phyloP scores from a whole-genome alignment of 2,113 vertebrate genomes.

The Oryzias woworae region DNA sequence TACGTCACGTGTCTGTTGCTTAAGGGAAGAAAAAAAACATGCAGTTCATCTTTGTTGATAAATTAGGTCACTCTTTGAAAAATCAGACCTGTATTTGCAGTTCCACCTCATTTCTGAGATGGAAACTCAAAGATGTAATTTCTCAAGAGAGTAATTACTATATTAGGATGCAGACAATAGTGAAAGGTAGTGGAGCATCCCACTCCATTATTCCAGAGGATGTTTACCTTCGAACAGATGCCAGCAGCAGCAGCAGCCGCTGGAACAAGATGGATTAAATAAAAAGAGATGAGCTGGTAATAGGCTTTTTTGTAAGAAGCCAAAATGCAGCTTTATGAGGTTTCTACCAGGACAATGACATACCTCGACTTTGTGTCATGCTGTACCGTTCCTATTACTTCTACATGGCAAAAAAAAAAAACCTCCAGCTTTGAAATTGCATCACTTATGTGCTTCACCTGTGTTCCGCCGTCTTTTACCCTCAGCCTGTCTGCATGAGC shows the following conservation, averaged over 20 bases:
- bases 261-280: conserved; percentile 42
- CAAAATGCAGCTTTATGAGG: conserved; percentile 25
- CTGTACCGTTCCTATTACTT: conserved; percentile 1
- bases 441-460: conserved; percentile 4
- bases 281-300: conserved; percentile 25
- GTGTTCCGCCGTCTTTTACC: neutral
- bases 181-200: conserved; percentile 19
- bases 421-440: neutral
- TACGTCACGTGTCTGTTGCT: neutral
- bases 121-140: neutral
- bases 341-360: conserved; percentile 15
- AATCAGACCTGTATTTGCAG: conserved; percentile 1
- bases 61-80: conserved; percentile 1
- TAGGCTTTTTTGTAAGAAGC: conserved; percentile 19
- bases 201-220: conserved; percentile 43
- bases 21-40: conserved; percentile 5
- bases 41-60: neutral
- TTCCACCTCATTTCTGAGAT: conserved; percentile 20
- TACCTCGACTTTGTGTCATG: neutral
- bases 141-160: conserved; percentile 32
- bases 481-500: neutral
- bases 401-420: neutral
- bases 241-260: conserved; percentile 22
- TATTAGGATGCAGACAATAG: conserved; percentile 19
- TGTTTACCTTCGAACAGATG: conserved; percentile 49